A percentile compares a stretch with the other conserved stretches of the same genome.
Evolutionary conservation across 1,140 invertebrate genomes (phyloP).

Genomic region (Drosophila bocqueti): DNA sequence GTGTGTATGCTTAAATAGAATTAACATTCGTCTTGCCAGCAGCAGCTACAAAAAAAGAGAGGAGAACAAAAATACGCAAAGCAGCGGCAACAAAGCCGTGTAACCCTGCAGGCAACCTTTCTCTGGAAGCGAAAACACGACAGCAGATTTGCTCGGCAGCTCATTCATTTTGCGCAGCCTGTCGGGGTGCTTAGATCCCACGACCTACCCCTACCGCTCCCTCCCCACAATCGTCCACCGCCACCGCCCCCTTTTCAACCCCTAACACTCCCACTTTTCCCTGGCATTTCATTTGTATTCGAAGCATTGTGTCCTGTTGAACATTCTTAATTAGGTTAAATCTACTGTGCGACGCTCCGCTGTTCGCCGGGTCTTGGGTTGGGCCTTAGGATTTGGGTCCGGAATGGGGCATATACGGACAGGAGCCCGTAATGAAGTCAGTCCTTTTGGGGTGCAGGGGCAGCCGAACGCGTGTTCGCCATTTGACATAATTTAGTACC

Average conservation of each 20-base stretch:
- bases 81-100: constrained; percentile 47
- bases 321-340: constrained; percentile 85
- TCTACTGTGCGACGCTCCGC: constrained; percentile 69
- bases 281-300: constrained; percentile 83
- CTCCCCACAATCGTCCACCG: background rate
- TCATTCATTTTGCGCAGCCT: constrained; percentile 77
- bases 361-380: constrained; percentile 24
- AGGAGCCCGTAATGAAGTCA: constrained; percentile 43
- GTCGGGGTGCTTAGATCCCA: constrained; percentile 58
- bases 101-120: constrained; percentile 68
- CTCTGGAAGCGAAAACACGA: constrained; percentile 67
- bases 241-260: background rate
- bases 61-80: constrained; percentile 15
- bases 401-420: constrained; percentile 6
- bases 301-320: constrained; percentile 83
- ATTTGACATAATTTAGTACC: constrained; percentile 72
- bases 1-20: constrained; percentile 72
- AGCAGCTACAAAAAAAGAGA: constrained; percentile 37
- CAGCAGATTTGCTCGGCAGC: constrained; percentile 80
- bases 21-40: constrained; percentile 79
- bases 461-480: constrained; percentile 53
- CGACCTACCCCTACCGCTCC: background rate
- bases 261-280: background rate
- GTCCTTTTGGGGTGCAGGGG: constrained; percentile 17
- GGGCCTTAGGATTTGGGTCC: constrained; percentile 20